Conservation (phyloP, 2,113 vertebrate genomes). For the Oplegnathus fasciatus region DNA sequence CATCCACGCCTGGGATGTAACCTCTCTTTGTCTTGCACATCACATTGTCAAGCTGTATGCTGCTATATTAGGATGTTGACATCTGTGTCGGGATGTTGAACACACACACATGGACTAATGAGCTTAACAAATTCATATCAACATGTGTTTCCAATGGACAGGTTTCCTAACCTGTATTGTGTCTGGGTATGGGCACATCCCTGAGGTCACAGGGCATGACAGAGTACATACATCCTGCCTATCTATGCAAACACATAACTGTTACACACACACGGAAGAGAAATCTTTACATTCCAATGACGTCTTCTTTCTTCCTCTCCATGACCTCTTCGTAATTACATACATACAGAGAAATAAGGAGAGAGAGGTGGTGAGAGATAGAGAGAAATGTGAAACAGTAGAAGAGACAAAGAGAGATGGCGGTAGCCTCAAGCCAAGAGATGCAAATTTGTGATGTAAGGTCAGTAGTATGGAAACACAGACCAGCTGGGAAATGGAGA, state of each 20-base stretch:
- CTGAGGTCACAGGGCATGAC: conserved; percentile 34
- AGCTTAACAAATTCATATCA: conserved; percentile 26
- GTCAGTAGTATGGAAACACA: conserved; percentile 1
- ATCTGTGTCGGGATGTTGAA: conserved; percentile 53
- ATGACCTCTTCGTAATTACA: conserved; percentile 25
- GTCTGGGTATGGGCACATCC: conserved; percentile 11
- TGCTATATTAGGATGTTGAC: conserved; percentile 44
- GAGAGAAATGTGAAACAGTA: background rate
- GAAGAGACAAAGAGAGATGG: background rate
- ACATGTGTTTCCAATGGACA: conserved; percentile 27
- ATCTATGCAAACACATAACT: background rate
- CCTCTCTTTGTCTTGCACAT: conserved; percentile 28
- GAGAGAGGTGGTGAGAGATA: background rate
- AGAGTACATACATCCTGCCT: conserved; percentile 32
- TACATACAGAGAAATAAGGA: conserved; percentile 6
- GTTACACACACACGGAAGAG: background rate
- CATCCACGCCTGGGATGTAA: background rate
- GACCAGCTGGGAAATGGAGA: background rate
- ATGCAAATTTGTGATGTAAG: background rate
- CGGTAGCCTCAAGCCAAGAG: conserved; percentile 1
- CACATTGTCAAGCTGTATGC: conserved; percentile 22
- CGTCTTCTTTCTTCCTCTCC: conserved; percentile 14
- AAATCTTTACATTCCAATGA: conserved; percentile 26
- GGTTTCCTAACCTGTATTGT: conserved; percentile 46
- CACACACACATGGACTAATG: conserved; percentile 17